These are phyloP conservation scores for Saiga tatarica DNA, from an alignment of 2,113 vertebrate genomes.

Conservation along the genomic window DNA sequence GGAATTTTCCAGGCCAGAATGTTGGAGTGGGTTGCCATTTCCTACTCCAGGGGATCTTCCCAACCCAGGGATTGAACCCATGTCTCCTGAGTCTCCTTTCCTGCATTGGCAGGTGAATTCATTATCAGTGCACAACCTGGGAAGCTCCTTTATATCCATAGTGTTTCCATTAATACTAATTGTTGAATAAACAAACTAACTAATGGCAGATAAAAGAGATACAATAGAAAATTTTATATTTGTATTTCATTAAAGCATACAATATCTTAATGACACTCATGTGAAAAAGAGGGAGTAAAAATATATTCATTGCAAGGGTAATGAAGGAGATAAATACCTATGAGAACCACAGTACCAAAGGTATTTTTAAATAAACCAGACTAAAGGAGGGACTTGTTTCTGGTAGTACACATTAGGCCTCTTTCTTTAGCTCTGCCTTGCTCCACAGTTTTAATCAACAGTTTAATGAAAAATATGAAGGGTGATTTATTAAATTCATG, in stretches of 20 bases:
- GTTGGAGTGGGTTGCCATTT: background rate
- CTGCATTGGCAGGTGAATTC: background rate
- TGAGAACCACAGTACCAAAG: background rate
- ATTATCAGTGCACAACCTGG: background rate
- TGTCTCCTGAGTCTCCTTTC: background rate
- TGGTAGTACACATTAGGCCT: background rate
- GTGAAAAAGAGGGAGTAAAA: background rate
- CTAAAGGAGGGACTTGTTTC: background rate
- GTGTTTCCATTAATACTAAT: background rate
- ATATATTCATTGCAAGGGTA: background rate
- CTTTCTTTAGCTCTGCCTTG: background rate
- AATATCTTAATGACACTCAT: background rate
- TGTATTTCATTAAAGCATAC: background rate
- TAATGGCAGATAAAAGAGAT: background rate
- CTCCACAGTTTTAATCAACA: background rate
- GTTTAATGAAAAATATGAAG: background rate
- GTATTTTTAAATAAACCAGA: slow-evolving; percentile 9
- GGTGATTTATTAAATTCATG: background rate
- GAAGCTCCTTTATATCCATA: background rate
- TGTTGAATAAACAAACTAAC: background rate
- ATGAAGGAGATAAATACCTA: background rate
- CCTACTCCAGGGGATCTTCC: background rate
- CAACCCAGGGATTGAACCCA: background rate
- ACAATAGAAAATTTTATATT: background rate
- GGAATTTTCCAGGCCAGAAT: background rate